These are phyloP conservation scores for Euphysa ruthae DNA, from an alignment of 30 jellyfish, hydroid and myxozoan species.

Conservation along the genomic window DNA sequence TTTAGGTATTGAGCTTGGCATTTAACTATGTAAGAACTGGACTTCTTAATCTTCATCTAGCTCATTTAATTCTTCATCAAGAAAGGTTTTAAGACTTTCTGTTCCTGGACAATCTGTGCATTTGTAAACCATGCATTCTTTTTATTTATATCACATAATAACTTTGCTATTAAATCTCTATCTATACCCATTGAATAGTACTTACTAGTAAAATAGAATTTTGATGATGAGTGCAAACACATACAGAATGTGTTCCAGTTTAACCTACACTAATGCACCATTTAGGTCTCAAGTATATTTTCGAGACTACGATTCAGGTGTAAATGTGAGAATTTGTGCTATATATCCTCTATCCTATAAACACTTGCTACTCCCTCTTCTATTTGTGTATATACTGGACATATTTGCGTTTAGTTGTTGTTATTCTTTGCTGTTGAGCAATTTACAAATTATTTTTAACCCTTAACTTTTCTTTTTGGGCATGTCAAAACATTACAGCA, in stretches of 20 bases:
- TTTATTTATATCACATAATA: too few species aligned
- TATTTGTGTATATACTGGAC: too few species aligned
- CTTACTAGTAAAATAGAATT: not conserved
- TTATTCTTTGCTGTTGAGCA: not conserved
- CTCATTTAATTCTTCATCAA: too few species aligned
- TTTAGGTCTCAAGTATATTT: not conserved
- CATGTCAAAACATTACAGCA: not conserved
- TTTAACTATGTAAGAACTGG: not conserved
- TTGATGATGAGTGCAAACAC: not conserved
- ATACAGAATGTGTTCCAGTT: too few species aligned
- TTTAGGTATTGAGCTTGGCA: not conserved
- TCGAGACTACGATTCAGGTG: not conserved
- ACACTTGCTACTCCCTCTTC: conserved; percentile 2
- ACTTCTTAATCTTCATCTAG: too few species aligned
- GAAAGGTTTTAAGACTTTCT: too few species aligned
- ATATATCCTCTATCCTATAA: not conserved
- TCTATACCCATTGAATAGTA: not conserved
- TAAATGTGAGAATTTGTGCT: not conserved
- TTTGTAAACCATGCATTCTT: too few species aligned
- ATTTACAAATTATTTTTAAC: not conserved
- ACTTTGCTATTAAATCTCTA: not conserved
- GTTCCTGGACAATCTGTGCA: too few species aligned
- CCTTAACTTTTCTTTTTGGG: not conserved
- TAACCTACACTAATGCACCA: not conserved
- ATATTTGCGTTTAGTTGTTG: too few species aligned